Evolutionary conservation across 2,888 invertebrate genomes (phyloP).

Genomic region (Napeogenes sylphis): DNA sequence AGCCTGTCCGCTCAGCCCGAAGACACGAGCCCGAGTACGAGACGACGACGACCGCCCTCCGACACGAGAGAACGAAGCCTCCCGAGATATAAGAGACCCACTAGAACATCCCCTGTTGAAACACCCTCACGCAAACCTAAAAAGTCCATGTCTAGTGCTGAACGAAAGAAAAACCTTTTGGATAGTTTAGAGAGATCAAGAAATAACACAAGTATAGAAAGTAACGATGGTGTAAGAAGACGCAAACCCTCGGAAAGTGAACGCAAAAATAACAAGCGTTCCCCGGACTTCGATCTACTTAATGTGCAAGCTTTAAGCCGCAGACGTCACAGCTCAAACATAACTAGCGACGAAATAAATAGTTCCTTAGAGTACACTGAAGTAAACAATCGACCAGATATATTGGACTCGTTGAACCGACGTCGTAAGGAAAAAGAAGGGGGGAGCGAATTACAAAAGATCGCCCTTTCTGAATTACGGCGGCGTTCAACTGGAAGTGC

Average conservation of each 20-base stretch:
- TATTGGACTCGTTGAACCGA: conserved; percentile 64
- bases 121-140: conserved; percentile 66
- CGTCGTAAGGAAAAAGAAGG: conserved; percentile 55
- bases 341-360: conserved; percentile 72
- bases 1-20: conserved; percentile 83
- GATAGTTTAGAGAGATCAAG: conserved; percentile 71
- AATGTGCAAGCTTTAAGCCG: conserved; percentile 66
- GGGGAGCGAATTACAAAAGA: conserved; percentile 61
- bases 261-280: conserved; percentile 63
- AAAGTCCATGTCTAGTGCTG: conserved; percentile 73
- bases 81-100: conserved; percentile 62
- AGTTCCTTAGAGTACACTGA: conserved; percentile 72
- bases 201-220: conserved; percentile 71
- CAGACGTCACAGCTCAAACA: conserved; percentile 67
- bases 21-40: conserved; percentile 58
- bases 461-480: conserved; percentile 62
- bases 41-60: conserved; percentile 65
- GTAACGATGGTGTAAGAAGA: conserved; percentile 62
- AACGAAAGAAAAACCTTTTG: conserved; percentile 68
- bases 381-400: conserved; percentile 70
- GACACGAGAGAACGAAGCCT: conserved; percentile 57
- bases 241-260: conserved; percentile 64
- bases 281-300: conserved; percentile 68
- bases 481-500: conserved; percentile 67
- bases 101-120: conserved; percentile 60